phyloP scores from a whole-genome alignment of 2,888 invertebrate genomes.

The Autographa gamma region DNA sequence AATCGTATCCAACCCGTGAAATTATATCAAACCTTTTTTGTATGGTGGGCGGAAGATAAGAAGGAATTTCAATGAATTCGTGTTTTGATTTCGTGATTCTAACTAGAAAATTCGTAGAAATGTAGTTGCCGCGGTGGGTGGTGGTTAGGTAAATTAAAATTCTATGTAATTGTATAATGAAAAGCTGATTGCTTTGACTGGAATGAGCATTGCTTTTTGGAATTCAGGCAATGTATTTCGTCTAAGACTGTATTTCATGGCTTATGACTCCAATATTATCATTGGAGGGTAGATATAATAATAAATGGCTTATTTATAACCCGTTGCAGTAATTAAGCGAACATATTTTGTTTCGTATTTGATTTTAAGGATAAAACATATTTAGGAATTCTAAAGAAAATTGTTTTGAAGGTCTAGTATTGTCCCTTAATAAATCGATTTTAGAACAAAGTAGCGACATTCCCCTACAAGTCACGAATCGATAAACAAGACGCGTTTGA shows the following conservation, averaged over 20 bases:
- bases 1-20: slow-evolving; percentile 49
- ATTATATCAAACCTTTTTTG: slow-evolving; percentile 37
- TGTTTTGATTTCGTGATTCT: slow-evolving; percentile 1
- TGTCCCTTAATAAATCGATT: not conserved
- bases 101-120: not conserved
- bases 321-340: no score
- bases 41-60: slow-evolving; percentile 12
- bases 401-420: no score
- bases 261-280: no score
- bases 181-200: not conserved
- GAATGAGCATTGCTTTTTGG: not conserved
- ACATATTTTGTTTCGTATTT: no score
- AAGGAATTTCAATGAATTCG: not conserved
- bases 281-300: no score
- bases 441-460: not conserved
- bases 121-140: not conserved
- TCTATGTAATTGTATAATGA: not conserved
- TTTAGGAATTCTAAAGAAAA: no score
- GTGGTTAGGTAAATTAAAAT: not conserved
- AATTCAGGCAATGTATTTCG: not conserved
- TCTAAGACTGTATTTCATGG: no score
- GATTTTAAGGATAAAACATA: no score
- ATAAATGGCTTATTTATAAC: no score
- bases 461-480: not conserved
- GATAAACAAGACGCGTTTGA: not conserved